phyloP scores from a whole-genome alignment of 1,140 invertebrate genomes.

The Lycorma delicatula region DNA sequence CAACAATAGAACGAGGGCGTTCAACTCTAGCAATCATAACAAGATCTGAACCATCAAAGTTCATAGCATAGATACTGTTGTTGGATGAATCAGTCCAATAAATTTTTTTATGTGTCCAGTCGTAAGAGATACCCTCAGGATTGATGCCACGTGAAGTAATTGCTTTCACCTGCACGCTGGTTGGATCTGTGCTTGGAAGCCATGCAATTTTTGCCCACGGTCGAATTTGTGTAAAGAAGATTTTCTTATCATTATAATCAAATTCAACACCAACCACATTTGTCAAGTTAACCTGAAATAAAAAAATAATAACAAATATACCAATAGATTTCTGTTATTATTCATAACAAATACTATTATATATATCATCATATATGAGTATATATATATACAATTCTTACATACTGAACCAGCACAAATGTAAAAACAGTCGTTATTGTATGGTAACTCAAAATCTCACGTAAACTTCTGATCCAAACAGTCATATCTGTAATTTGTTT shows the following conservation, averaged over 20 bases:
- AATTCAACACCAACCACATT: constrained; percentile 97
- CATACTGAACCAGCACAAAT: too few relatives aligned
- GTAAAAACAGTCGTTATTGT: too few relatives aligned
- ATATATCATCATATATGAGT: too few relatives aligned
- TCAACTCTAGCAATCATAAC: constrained; percentile 91
- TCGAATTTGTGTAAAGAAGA: constrained; percentile 87
- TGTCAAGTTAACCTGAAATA: constrained; percentile 65
- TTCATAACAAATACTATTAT: too few relatives aligned
- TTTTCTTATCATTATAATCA: constrained; percentile 76
- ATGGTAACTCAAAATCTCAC: too few relatives aligned
- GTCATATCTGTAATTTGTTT: too few relatives aligned
- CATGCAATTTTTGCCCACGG: constrained; percentile 82
- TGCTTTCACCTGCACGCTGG: constrained; percentile 51
- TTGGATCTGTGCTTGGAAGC: constrained; percentile 59
- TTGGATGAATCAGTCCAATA: constrained; percentile 96
- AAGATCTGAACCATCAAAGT: constrained; percentile 77
- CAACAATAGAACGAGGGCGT: constrained; percentile 85
- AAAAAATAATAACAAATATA: too few relatives aligned
- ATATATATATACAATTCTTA: too few relatives aligned
- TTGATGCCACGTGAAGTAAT: constrained; percentile 76
- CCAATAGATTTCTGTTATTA: too few relatives aligned
- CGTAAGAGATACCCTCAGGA: constrained; percentile 92
- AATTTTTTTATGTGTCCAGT: constrained; percentile 94
- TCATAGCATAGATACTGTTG: constrained; percentile 91
- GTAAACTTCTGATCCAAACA: too few relatives aligned